phyloP scores from a whole-genome alignment of 2,888 invertebrate species.

The Cartodere bifasciata region DNA sequence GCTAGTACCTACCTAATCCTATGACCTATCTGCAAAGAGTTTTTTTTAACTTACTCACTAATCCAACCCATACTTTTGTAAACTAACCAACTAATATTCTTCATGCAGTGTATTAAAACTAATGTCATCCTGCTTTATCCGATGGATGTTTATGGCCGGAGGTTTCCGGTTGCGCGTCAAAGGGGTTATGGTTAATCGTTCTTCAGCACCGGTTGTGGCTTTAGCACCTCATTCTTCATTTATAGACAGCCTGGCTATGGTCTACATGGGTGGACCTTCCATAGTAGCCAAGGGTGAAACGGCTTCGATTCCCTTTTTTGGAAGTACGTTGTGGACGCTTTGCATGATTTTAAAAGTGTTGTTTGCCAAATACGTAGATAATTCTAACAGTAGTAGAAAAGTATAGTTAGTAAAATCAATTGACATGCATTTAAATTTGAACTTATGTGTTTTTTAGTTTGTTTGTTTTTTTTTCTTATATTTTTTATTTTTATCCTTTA shows the following conservation, averaged over 20 bases:
- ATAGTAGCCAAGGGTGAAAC: constrained; percentile 85
- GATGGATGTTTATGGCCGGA: constrained; percentile 62
- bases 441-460: no score
- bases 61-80: neutral
- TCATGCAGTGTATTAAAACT: constrained; percentile 38
- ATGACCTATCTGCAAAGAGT: no score
- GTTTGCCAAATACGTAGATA: no score
- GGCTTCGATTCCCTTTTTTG: constrained; percentile 70
- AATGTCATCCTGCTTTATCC: constrained; percentile 55
- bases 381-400: no score
- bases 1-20: no score
- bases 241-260: constrained; percentile 78
- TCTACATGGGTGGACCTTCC: constrained; percentile 71
- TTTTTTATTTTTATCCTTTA: constrained; percentile 25
- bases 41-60: no score
- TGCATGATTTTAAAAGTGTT: no score
- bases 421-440: no score
- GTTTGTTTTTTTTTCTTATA: constrained; percentile 3
- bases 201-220: constrained; percentile 71
- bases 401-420: no score
- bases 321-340: constrained; percentile 74
- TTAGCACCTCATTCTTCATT: constrained; percentile 87
- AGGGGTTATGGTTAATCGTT: constrained; percentile 47
- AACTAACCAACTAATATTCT: constrained; percentile 6
- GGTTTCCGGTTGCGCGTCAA: constrained; percentile 73